phyloP scores from a whole-genome alignment of 1,140 invertebrate species.

The Phthorimaea operculella region DNA sequence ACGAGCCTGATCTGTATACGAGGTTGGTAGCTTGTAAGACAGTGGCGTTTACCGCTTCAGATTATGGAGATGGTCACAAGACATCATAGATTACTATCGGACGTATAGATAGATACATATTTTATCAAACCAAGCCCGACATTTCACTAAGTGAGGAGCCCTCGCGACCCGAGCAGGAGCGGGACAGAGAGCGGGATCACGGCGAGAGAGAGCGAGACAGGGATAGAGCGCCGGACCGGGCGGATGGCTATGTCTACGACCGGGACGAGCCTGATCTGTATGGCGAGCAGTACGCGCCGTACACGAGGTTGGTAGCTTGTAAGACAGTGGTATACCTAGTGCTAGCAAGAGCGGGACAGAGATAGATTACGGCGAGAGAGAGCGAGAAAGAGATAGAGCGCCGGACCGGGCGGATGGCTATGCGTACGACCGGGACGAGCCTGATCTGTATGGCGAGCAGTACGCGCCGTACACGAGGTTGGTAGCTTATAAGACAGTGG shows the following conservation, averaged over 20 bases:
- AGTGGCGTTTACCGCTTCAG: no score
- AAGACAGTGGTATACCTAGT: constrained; percentile 12
- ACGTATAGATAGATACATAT: no score
- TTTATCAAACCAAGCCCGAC: no score
- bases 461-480: constrained; percentile 54
- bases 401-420: constrained; percentile 20
- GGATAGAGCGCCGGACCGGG: constrained; percentile 17
- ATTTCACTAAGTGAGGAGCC: no score
- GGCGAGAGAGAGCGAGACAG: constrained; percentile 11
- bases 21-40: constrained; percentile 31
- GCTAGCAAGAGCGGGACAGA: constrained; percentile 15
- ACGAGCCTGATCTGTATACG: constrained; percentile 49
- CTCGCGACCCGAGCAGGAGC: constrained; percentile 19
- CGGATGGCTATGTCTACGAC: constrained; percentile 33
- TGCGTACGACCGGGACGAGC: constrained; percentile 44
- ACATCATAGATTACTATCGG: no score
- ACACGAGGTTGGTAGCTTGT: constrained; percentile 36
- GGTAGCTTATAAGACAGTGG: constrained; percentile 9
- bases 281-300: constrained; percentile 51
- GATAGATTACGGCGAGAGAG: no score
- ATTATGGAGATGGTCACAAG: no score
- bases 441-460: constrained; percentile 53
- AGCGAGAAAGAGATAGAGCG: constrained; percentile 18
- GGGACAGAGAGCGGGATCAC: background rate
- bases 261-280: constrained; percentile 52